Base-by-base conservation (phyloP, 64 coral and sea anemone genomes). In the Acropora yongei region DNA sequence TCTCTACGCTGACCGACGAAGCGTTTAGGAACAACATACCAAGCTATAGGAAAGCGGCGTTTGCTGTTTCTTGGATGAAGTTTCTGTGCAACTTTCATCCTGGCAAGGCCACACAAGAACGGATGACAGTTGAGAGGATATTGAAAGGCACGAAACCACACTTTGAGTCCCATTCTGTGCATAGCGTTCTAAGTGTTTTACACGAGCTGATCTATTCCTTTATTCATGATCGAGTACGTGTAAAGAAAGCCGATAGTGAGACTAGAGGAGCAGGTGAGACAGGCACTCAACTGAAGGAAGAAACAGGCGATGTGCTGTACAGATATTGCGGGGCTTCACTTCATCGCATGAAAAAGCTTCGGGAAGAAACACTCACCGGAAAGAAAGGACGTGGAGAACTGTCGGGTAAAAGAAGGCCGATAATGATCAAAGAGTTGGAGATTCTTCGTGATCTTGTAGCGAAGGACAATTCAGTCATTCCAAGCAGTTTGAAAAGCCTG, bases 391-490 rank as follows among this genome's bases (percentile, higher is more conserved):
- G 8, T 8, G 40, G 73, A 8, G 20, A 75, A 75, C 45, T 75
- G 73, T 75, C 73, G 45, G 45, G 13, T 5, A 6, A 75, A 44
- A 75, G 73, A 10, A 75, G 45, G 73, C 73, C 73, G 8, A 44
- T 75, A 43, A 1, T 75, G 73, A 8, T 44, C 43, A 75, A 75
- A 41, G 73, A 75, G 40, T 44, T 75, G 40, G 40, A 43, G 45
- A 75, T 75, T 75, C 73, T 75, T 4, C 39, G 40, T 6, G 83
- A 86, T 51, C 63, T 86, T 2, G 5, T 72, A 48, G 49, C 72
- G 83, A 73, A 86, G 47, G 83, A 86, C 43, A 86, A 86, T 49
- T 49, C 61, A n/a, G 11, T 51, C 4, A 86, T 86, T 74, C 14
- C 83, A 18, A 0, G 1, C 9, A 72, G 83, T 49, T 45, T 86